Base-by-base conservation (phyloP, 1,140 invertebrate genomes). In the Panagrolaimus sp. region DNA sequence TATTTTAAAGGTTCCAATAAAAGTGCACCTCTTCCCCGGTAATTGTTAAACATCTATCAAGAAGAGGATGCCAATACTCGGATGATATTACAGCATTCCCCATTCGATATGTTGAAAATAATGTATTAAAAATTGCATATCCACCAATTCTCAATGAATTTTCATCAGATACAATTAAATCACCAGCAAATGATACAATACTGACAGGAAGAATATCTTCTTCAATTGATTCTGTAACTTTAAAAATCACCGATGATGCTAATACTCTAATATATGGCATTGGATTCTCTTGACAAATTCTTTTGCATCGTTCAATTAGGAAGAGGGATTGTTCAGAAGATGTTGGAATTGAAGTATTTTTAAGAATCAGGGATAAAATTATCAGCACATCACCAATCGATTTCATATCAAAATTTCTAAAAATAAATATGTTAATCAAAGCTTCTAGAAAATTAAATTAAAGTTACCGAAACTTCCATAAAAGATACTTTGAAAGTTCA, bases 321-420 rank as follows among this genome's bases (percentile, higher is more conserved):
- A 58, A 58, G 3, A 28, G 17, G 17, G 28, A 21, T 58, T 58
- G 52, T 0, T 58, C 52, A 28, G 52, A 21, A 1, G 21, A 26
- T 0, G 52, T 58, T 2, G 52, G 52, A 28, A 58, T 58, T 12
- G 52, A 58, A 3, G 52, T 26, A 12, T 26, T n/a, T 4, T 28
- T 5, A 8, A 58, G 21, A 10, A 28, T 58, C 10, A 26, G 14
- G 4, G 21, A 58, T 9, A 58, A 21, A 8, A 58, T 58, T 21
- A 58, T 58, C 10, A 58, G 17, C 3, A 58, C 52, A 28, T 58
- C 52, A 28, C 52, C 52, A 28, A 58, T 58, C 10, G 21, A 58
- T 58, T 58, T 58, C 21, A 28, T 58, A n/a, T 58, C 52, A 8
- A 58, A 58, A 8, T 58, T 58, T 21, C 52, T 58, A n/a, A 14